Evolutionary conservation across 2,888 invertebrate genomes (phyloP).

Genomic region (Nowickia ferox): DNA sequence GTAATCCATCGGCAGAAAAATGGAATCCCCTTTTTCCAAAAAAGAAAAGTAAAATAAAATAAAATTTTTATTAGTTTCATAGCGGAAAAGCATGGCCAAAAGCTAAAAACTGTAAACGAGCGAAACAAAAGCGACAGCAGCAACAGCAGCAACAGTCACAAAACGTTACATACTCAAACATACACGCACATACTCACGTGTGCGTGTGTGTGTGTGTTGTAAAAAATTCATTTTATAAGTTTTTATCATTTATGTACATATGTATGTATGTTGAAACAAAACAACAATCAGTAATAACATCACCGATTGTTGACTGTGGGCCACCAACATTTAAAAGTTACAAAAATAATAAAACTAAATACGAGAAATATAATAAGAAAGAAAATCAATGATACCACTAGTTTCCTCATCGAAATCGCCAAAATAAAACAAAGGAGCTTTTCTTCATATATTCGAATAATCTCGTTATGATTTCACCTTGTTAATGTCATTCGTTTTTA

Average conservation of each 20-base stretch:
- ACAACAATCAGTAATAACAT: conserved; percentile 60
- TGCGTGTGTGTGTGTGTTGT: conserved; percentile 8
- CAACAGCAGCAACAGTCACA: conserved; percentile 17
- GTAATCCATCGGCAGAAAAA: conserved; percentile 46
- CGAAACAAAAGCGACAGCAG: conserved; percentile 53
- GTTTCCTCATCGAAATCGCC: too few species aligned
- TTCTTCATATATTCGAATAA: too few species aligned
- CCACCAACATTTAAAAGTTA: neutral
- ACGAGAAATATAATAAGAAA: too few species aligned
- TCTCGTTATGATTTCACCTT: too few species aligned
- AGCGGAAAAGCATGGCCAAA: conserved; percentile 55
- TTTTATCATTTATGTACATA: conserved; percentile 61
- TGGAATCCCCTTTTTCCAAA: conserved; percentile 20
- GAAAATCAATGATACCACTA: too few species aligned
- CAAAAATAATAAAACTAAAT: neutral
- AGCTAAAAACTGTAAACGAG: conserved; percentile 59
- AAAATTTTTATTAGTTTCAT: conserved; percentile 62
- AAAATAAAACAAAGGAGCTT: too few species aligned
- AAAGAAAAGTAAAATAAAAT: conserved; percentile 19
- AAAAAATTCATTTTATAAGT: conserved; percentile 58
- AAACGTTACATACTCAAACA: neutral
- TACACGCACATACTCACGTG: too few species aligned
- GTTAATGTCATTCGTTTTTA: too few species aligned
- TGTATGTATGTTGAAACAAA: conserved; percentile 58
- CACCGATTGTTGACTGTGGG: conserved; percentile 29